Evolutionary conservation across 2,797 vertebrate genomes (phyloP), one percentile per base, ranked within the genome.

Genomic region (Hylomyscus alleni): DNA sequence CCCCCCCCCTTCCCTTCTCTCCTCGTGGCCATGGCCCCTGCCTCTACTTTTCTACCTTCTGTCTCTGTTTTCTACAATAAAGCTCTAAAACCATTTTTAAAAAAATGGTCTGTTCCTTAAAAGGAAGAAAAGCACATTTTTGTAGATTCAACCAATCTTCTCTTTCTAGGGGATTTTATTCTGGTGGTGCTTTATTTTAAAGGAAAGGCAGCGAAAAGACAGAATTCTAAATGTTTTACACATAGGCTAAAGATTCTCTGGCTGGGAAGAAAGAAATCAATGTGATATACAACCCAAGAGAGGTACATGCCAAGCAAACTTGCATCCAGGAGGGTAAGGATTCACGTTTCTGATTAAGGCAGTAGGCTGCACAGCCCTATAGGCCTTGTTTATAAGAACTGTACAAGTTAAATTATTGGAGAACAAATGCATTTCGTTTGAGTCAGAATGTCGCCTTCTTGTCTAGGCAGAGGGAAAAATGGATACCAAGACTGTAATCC

Each of bases 371-470:
- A 89, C 97, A 98, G 96, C 98, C 98, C 98, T 98, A 98, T 97
- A 97, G 15, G 94, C 81, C 96, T 97, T 98, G 98, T 98, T 98
- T 98, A 98, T 98, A 98, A 98, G 98, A 98, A 96, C 93, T 52
- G 81, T 67, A 94, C 89, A 98, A 99, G 98, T 97, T 97, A 99
- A 99, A 98, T 98, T 99, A 98, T 98, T 98, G 98, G 98, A 98
- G 99, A 98, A 98, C 98, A 99, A 99, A 98, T 98, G 98, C 91
- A 98, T 98, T 99, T 99, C 99, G 99, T 99, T 99, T 99, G 98
- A 99, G 99, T 99, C 97, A 86, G 97, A 99, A 98, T 99, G 99
- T 99, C 99, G 99, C 99, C 99, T 99, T 99, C 99, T 99, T 99
- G 99, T 99, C 99, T 99, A 99, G 99, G 98, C 97, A 97, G 97